Percentiles rank a stretch among this genome's conserved stretches.
phyloP scores from a whole-genome alignment of 2,797 vertebrate species.

The Coccyzus lansbergi region DNA sequence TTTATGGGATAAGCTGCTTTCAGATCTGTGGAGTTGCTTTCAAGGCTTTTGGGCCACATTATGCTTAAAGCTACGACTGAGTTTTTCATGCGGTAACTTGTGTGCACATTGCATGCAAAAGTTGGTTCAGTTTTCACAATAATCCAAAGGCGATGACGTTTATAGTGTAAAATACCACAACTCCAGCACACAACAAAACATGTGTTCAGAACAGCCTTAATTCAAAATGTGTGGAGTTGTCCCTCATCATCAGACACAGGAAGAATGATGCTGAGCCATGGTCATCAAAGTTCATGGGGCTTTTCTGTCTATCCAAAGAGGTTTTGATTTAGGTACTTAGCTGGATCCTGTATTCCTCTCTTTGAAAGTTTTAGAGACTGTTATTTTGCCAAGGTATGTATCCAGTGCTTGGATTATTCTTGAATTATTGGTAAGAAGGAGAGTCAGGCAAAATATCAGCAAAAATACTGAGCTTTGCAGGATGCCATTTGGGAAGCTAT shows the following conservation, averaged over 20 bases:
- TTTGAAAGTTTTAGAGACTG: not conserved
- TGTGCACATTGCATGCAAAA: not conserved
- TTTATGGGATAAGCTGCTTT: not conserved
- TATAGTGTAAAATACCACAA: not conserved
- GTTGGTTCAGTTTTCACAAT: not conserved
- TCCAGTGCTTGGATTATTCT: not conserved
- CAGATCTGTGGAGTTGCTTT: not conserved
- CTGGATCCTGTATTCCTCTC: not conserved
- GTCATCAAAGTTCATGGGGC: not conserved
- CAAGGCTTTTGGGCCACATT: not conserved
- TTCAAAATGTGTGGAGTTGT: not conserved
- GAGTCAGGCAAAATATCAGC: not conserved
- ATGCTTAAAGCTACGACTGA: not conserved
- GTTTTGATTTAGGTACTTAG: not conserved
- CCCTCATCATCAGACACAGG: not conserved
- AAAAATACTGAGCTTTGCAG: not conserved
- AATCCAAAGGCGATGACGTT: not conserved
- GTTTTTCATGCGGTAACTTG: not conserved
- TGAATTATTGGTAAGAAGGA: not conserved
- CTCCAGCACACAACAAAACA: not conserved
- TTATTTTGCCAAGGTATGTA: not conserved
- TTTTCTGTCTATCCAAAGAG: not conserved
- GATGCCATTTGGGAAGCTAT: not conserved
- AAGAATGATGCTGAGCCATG: not conserved
- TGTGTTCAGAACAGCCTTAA: not conserved